These are phyloP conservation scores for Pogonocichla stellata DNA, from an alignment of 2,113 vertebrate genomes.

Conservation along the genomic window DNA sequence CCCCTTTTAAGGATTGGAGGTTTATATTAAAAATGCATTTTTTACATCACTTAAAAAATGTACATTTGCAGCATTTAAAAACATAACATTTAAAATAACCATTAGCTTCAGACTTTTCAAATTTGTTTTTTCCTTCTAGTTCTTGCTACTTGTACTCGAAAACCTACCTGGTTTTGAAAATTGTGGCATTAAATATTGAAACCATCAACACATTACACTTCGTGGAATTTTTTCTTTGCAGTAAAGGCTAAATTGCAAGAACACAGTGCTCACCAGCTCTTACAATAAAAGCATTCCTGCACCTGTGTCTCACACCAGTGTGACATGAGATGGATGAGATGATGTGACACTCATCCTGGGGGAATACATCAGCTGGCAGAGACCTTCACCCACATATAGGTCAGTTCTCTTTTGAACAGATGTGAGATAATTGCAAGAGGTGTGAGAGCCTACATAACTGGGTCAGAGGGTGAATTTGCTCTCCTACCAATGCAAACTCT, in stretches of 20 bases:
- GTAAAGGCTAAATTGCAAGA: not conserved
- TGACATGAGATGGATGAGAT: not conserved
- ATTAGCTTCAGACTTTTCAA: not conserved
- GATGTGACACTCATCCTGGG: not conserved
- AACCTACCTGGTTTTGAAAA: not conserved
- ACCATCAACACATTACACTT: not conserved
- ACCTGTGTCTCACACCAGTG: not conserved
- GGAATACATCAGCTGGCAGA: not conserved
- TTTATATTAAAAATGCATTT: not conserved
- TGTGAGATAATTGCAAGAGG: slow-evolving; percentile 27
- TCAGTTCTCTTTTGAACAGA: slow-evolving; percentile 10
- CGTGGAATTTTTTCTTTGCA: not conserved
- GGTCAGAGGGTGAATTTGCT: slow-evolving; percentile 9
- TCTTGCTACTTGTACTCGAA: not conserved
- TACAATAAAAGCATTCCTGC: not conserved
- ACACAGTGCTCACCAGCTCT: not conserved
- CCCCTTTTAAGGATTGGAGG: not conserved
- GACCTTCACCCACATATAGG: slow-evolving; percentile 3
- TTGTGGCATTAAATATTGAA: not conserved
- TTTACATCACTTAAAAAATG: not conserved
- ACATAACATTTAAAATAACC: not conserved
- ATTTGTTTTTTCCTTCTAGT: not conserved
- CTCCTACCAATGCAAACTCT: not conserved
- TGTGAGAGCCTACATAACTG: not conserved
- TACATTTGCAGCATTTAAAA: not conserved